Base-by-base conservation (phyloP, 2,113 vertebrate genomes). In the Sinosuthora webbiana region DNA sequence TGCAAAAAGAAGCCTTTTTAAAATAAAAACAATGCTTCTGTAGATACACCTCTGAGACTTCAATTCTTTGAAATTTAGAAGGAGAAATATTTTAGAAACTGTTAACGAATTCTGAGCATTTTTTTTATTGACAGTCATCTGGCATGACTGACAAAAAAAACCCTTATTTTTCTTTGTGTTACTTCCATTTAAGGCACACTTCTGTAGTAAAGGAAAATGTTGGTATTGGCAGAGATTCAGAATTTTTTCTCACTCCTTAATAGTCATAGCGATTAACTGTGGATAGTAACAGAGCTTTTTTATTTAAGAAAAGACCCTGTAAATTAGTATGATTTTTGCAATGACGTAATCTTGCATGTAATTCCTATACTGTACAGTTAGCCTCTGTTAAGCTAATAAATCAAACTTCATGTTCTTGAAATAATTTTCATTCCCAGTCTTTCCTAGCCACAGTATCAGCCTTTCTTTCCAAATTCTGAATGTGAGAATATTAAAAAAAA, bases 101-200 rank as follows among this genome's bases (percentile, higher is more conserved):
- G 25, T 55, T 94, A 75, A 57, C 3, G 41, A 69, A 94, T 83
- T 82, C 69, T 82, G 56, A 87, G 56, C 31, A 15, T 63, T 89
- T 94, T 74, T 84, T 90, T 89, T 67, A 63, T 64, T 92, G 57
- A 49, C 57, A 88, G 70, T 90, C 78, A 64, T 90, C 73, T 95
- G 90, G 53, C 41, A 49, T 79, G 65, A 73, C 84, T 93, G 87
- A 89, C 78, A 87, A 86, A 94, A 86, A 94, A 37, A 1, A 0
- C 6, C 20, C 15, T 91, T 84, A 60, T 68, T 96, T 95, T 95
- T 64, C 68, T 77, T 70, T 41, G 56, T 76, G 57, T 60, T 90
- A 21, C 21, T 92, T 95, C 94, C 85, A 88, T 94, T 88, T 94
- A 93, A 96, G 78, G 82, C 87, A 85, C 39, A 7, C 28, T 94